Base-by-base conservation (phyloP, 2,113 vertebrate species). In the Rhinogobius similis region DNA sequence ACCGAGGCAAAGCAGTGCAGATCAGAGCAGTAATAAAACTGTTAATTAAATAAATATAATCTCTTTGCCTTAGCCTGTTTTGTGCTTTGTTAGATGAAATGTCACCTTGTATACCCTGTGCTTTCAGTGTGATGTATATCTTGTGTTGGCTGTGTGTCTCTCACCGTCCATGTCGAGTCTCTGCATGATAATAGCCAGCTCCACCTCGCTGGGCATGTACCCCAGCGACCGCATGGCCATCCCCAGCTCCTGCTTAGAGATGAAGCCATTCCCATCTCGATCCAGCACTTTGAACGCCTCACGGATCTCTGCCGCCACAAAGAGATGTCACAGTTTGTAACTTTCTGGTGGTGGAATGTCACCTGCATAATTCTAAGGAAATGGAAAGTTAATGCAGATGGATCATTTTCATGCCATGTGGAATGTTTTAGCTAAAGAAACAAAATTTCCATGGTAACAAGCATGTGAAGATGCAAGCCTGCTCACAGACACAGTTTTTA, bases 141-240 rank as follows among this genome's bases (percentile, higher is more conserved):
- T 56, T 21, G 36, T 65, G 41, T n/a, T 59, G 10, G 56, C 21
- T 62, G 29, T 29, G 6, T 16, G 64, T 67, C 66, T 84, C 96
- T 96, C 82, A 99, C 98, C 98, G 0, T 99, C 98, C 98, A 99
- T 99, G 91, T 99, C 98, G 62, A 99, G 89, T 78, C 97, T 95
- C 82, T 99, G 98, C 97, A 99, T 99, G 92, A 99, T 99, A 88
- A 99, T 99, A 16, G 97, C 98, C 87, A 99, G 92, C 87, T 99
- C 98, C 91, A 99, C 98, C 87, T 99, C 98, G 0, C 97, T 99
- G 59, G 98, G 98, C 98, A 99, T 99, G 92, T 99, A 96, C 26
- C 98, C 98, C 94, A 99, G 83, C 0, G 98, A 99, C 53, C 98
- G 94, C 98, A 99, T 99, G 68, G 98, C 98, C 97, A 98, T 99